These are phyloP conservation scores for Ennomos erosarius DNA, from an alignment of 2,888 invertebrate species.

Conservation along the genomic window DNA sequence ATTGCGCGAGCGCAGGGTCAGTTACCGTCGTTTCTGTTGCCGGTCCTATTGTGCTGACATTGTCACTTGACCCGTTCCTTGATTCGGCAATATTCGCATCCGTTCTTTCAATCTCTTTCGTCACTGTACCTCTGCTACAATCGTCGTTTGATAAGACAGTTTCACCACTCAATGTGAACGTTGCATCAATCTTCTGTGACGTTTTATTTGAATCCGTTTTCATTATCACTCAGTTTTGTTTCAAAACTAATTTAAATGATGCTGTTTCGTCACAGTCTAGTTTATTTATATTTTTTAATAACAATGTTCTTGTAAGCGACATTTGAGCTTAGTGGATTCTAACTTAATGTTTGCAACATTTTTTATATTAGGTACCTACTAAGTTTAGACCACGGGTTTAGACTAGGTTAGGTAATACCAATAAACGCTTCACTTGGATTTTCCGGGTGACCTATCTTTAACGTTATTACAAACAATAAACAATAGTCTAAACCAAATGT, in stretches of 20 bases:
- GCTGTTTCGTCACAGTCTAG: slow-evolving; percentile 20
- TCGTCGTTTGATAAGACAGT: slow-evolving; percentile 32
- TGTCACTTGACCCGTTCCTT: slow-evolving; percentile 39
- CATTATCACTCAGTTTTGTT: slow-evolving; percentile 16
- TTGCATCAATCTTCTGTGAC: slow-evolving; percentile 31
- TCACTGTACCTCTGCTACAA: slow-evolving; percentile 37
- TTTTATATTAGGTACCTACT: too few species aligned
- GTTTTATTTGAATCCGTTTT: slow-evolving; percentile 17
- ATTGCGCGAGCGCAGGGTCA: slow-evolving; percentile 43
- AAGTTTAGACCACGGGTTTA: too few species aligned
- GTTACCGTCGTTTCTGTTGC: slow-evolving; percentile 32
- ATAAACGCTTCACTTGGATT: neutral
- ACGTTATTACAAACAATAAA: neutral
- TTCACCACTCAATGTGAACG: slow-evolving; percentile 42
- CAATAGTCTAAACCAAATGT: too few species aligned
- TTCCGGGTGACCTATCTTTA: slow-evolving; percentile 6
- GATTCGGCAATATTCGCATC: slow-evolving; percentile 42
- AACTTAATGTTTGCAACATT: too few species aligned
- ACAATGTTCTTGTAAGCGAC: slow-evolving; percentile 16
- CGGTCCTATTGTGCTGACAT: slow-evolving; percentile 40
- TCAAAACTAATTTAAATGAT: slow-evolving; percentile 16
- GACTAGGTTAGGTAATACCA: too few species aligned
- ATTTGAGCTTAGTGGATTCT: slow-evolving; percentile 2
- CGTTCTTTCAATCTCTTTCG: slow-evolving; percentile 45
- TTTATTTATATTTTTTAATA: slow-evolving; percentile 7